These are phyloP conservation scores for Branchellion lobata DNA, from an alignment of 2,888 invertebrate genomes.

Conservation along the genomic window DNA sequence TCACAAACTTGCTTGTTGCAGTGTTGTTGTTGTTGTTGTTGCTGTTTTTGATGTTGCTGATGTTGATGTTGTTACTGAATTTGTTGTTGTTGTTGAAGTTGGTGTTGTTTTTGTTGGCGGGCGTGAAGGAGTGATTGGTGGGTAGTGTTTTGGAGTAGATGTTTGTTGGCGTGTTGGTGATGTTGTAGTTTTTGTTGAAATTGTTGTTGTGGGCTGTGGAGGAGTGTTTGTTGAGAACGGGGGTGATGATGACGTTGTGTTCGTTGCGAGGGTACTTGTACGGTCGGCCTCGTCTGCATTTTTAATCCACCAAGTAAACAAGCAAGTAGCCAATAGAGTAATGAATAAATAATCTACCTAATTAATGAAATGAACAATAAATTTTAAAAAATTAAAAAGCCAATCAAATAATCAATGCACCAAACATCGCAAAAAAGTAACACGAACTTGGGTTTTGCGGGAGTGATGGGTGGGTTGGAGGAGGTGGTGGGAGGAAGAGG, in stretches of 20 bases:
- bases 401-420: no score
- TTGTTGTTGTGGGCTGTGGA: not conserved
- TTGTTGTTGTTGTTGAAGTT: not conserved
- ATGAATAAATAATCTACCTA: no score
- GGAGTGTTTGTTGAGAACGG: not conserved
- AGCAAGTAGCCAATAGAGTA: no score
- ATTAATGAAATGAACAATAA: no score
- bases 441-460: slow-evolving; percentile 15
- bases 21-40: not conserved
- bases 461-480: not conserved
- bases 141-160: not conserved
- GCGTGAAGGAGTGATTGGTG: not conserved
- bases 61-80: not conserved
- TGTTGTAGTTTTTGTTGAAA: not conserved
- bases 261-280: slow-evolving; percentile 40
- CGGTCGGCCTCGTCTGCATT: slow-evolving; percentile 42
- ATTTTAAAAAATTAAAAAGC: no score
- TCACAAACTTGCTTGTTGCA: not conserved
- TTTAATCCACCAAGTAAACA: not conserved
- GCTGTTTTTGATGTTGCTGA: not conserved
- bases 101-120: not conserved
- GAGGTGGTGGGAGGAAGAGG: not conserved
- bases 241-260: not conserved
- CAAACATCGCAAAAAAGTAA: no score
- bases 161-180: not conserved